Percentiles rank a stretch among this genome's conserved stretches.
Conservation (phyloP, 2,888 invertebrate species). For the Pinctada fucata region DNA sequence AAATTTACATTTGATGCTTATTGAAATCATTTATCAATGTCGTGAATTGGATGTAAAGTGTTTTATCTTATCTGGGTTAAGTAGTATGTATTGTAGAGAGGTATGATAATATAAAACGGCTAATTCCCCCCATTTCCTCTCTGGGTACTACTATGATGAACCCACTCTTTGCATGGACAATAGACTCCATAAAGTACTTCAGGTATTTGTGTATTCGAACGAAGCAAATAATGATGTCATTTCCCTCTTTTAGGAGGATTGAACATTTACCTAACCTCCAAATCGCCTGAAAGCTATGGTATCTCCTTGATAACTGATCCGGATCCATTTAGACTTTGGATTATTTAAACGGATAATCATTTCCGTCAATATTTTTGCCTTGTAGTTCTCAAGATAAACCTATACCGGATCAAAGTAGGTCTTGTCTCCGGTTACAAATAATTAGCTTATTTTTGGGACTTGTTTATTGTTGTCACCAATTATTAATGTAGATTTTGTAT, state of each 20-base stretch:
- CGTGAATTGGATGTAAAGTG: not conserved
- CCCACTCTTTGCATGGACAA: too few relatives aligned
- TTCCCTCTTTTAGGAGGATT: not conserved
- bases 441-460: not conserved
- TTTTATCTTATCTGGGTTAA: constrained; percentile 4
- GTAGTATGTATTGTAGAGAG: not conserved
- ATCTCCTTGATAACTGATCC: not conserved
- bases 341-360: not conserved
- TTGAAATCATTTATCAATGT: not conserved
- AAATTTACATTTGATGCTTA: not conserved
- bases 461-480: not conserved
- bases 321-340: not conserved
- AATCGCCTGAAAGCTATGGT: not conserved
- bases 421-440: not conserved
- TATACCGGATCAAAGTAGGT: not conserved
- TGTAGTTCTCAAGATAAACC: not conserved
- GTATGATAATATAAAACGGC: not conserved
- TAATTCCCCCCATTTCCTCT: not conserved
- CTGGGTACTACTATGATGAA: too few relatives aligned
- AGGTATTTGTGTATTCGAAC: not conserved
- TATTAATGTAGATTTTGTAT: not conserved
- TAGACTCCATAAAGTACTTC: too few relatives aligned
- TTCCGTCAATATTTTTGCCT: not conserved
- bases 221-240: not conserved
- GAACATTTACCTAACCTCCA: not conserved